Base-by-base conservation (phyloP, 2,113 vertebrate species). In the Phoxinus phoxinus region DNA sequence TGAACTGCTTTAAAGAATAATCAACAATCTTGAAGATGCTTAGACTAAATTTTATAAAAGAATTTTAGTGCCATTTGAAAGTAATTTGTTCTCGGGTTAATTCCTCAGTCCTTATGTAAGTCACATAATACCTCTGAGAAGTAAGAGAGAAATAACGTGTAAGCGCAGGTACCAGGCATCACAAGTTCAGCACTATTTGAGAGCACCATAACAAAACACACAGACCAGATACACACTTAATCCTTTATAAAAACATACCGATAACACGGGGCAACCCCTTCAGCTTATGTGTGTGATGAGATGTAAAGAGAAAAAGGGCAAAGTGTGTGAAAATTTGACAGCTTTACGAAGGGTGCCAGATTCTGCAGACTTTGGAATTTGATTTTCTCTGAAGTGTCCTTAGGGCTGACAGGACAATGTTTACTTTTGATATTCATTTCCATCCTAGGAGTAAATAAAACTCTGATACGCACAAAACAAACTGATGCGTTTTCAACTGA, bases 91-190 rank as follows among this genome's bases (percentile, higher is more conserved):
- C 23, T 23, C 35, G 44, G 41, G 51, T 44, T n/a, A 9, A 61
- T 74, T 61, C 44, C 46, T 41, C 21, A 67, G 27, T 19, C 35
- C 69, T 84, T 59, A 21, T 56, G 35, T 4, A 44, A 74, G 21
- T 61, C 56, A 56, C 27, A 44, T n/a, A 67, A 27, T 30, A 37
- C 30, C 19, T 32, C 4, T 27, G 15, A 27, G 10, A 2, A 46
- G 67, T 48, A 23, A 32, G 25, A 86, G 4, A 46, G 21, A 30
- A 41, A 74, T 41, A 81, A 76, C 79, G 30, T 65, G 85, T 67
- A 32, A 21, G 27, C n/a, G 76, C 85, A 83, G 30, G 79, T 48
- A 48, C 32, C 10, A 21, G 15, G 74, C 25, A 25, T 23, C 59
- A 10, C 13, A 51, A 23, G 81, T n/a, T 74, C 58, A 44, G 3